Evolutionary conservation across 2,113 vertebrate genomes (phyloP).

Genomic region (Menura novaehollandiae): DNA sequence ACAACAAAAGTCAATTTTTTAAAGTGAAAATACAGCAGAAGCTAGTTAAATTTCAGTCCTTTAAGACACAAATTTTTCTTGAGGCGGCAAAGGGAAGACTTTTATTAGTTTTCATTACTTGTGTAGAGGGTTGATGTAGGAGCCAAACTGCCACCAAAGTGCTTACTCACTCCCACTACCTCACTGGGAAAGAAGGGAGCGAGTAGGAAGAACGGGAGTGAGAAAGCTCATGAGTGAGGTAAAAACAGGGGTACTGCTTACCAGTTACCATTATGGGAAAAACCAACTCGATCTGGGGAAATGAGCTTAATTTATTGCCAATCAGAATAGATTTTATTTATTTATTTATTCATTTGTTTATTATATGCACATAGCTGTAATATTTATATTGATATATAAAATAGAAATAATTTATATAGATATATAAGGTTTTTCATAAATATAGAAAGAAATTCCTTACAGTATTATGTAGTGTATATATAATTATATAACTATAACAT

Average conservation of each 20-base stretch:
- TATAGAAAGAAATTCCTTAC: neutral
- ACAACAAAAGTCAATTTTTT: neutral
- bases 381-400: neutral
- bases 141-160: neutral
- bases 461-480: too few species aligned
- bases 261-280: neutral
- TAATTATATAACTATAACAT: neutral
- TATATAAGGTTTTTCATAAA: neutral
- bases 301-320: neutral
- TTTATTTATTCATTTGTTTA: neutral
- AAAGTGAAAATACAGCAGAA: neutral
- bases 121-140: neutral
- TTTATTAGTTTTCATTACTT: neutral
- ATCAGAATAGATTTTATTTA: neutral
- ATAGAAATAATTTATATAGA: neutral
- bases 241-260: neutral
- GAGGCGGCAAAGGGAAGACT: neutral
- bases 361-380: neutral
- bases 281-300: fast-evolving
- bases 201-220: neutral
- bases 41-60: neutral
- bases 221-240: neutral
- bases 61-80: neutral
- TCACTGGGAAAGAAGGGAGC: neutral
- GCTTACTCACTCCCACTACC: neutral